Percentiles rank a stretch among this genome's conserved stretches.
phyloP scores from a whole-genome alignment of 1,140 invertebrate genomes.

The Philopotamus ludificatus region DNA sequence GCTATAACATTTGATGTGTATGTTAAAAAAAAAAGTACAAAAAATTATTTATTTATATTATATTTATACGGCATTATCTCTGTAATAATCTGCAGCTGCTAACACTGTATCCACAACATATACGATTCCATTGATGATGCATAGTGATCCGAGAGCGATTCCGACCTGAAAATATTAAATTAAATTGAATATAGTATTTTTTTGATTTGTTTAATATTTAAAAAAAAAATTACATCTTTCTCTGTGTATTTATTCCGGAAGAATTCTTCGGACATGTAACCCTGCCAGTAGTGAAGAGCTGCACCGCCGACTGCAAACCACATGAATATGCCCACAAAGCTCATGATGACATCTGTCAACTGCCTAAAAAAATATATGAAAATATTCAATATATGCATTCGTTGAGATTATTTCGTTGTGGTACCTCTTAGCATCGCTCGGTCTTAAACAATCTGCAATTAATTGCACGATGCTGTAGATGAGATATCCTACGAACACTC shows the following conservation, averaged over 20 bases:
- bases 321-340: slow-evolving; percentile 78
- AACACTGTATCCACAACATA: slow-evolving; percentile 77
- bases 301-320: slow-evolving; percentile 80
- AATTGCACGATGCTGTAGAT: slow-evolving; percentile 74
- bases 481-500: slow-evolving; percentile 80
- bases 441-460: slow-evolving; percentile 71
- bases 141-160: slow-evolving; percentile 73
- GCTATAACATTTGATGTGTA: no score
- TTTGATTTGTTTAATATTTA: no score
- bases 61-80: slow-evolving; percentile 51
- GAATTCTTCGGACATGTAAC: slow-evolving; percentile 74
- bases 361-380: slow-evolving; percentile 54
- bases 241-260: slow-evolving; percentile 66
- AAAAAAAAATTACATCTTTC: slow-evolving; percentile 58
- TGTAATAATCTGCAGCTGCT: slow-evolving; percentile 70
- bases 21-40: no score
- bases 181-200: no score
- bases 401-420: slow-evolving; percentile 17
- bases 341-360: slow-evolving; percentile 78
- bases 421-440: slow-evolving; percentile 71
- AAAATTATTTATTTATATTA: slow-evolving; percentile 3
- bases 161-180: slow-evolving; percentile 59
- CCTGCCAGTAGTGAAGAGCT: slow-evolving; percentile 83
- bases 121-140: slow-evolving; percentile 73
- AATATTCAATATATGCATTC: neutral